These are phyloP conservation scores for Neodiprion pinetum DNA, from an alignment of 1,140 invertebrate genomes.

Conservation along the genomic window DNA sequence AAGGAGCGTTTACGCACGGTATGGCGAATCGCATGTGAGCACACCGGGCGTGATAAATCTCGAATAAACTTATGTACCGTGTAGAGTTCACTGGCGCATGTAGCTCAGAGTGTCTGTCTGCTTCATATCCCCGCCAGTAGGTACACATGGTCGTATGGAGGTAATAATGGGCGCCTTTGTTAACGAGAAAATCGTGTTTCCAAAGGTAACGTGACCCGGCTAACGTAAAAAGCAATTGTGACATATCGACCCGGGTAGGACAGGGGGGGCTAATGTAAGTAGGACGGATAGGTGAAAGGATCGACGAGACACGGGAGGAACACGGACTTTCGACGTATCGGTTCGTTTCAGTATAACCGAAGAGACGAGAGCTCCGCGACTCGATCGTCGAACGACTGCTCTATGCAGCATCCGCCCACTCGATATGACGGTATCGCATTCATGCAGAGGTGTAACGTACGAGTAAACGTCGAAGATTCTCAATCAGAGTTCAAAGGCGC, in stretches of 20 bases:
- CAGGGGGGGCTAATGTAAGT: background rate
- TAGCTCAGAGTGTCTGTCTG: background rate
- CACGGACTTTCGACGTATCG: background rate
- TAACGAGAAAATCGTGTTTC: conserved; percentile 7
- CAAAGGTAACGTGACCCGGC: background rate
- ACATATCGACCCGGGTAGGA: background rate
- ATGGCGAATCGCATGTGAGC: background rate
- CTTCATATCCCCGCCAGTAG: no score
- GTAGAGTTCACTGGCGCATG: background rate
- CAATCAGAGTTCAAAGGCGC: background rate
- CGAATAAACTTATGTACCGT: background rate
- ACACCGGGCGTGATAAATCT: conserved; percentile 1
- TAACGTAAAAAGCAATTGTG: background rate
- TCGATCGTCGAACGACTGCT: conserved; percentile 1
- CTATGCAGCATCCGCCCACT: background rate
- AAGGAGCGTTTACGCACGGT: no score
- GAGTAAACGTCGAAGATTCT: background rate
- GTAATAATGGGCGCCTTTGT: background rate
- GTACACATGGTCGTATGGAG: background rate
- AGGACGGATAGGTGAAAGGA: background rate
- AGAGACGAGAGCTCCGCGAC: background rate
- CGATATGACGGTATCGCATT: background rate
- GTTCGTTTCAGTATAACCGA: background rate
- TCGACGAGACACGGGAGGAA: background rate
- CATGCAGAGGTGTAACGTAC: background rate